These are phyloP conservation scores for Drosophila repletoides DNA, from an alignment of 1,140 invertebrate genomes.

Conservation along the genomic window DNA sequence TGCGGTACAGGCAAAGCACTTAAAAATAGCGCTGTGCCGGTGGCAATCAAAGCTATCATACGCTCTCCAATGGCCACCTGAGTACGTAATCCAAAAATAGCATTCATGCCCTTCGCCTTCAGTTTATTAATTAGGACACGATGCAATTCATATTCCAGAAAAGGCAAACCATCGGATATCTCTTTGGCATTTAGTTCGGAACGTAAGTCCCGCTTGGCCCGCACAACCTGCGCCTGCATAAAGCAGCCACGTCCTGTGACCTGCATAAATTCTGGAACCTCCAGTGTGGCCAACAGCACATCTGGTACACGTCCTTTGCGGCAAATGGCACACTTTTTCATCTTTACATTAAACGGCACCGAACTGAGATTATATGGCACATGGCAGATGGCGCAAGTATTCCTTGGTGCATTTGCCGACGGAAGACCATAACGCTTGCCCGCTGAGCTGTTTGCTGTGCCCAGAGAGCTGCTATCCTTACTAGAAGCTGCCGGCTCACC, in stretches of 20 bases:
- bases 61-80: conserved; percentile 95
- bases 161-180: conserved; percentile 95
- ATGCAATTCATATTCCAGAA: conserved; percentile 97
- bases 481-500: conserved; percentile 34
- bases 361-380: conserved; percentile 89
- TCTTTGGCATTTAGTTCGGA: conserved; percentile 96
- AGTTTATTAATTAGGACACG: conserved; percentile 95
- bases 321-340: conserved; percentile 87
- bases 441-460: conserved; percentile 43
- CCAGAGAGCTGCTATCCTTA: conserved; percentile 56
- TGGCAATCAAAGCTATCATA: conserved; percentile 93
- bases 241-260: conserved; percentile 89
- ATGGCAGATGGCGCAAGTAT: conserved; percentile 87
- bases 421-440: conserved; percentile 59
- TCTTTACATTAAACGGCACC: conserved; percentile 87
- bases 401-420: conserved; percentile 47
- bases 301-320: conserved; percentile 93
- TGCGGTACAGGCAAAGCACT: conserved; percentile 88
- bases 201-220: conserved; percentile 90
- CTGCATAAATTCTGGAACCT: conserved; percentile 89
- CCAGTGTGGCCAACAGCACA: conserved; percentile 94
- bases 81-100: conserved; percentile 92
- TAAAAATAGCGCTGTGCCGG: conserved; percentile 92
- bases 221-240: conserved; percentile 90
- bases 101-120: conserved; percentile 96